Conservation (phyloP, 2,113 vertebrate genomes). For the Leptosomus discolor region DNA sequence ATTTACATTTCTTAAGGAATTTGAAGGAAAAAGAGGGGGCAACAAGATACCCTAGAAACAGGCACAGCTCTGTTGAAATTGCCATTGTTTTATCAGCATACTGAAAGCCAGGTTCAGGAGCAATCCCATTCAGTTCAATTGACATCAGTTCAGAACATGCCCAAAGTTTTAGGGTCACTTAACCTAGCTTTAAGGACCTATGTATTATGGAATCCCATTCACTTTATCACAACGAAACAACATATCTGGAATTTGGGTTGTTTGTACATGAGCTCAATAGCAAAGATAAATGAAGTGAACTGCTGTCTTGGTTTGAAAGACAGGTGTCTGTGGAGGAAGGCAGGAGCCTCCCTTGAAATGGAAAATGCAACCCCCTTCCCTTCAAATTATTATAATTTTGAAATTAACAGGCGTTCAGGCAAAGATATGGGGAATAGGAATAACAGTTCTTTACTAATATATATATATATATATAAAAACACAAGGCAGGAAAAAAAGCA, state of each 20-base stretch:
- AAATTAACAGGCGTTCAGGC: too few relatives aligned
- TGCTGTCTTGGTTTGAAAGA: too few relatives aligned
- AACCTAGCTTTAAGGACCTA: background rate
- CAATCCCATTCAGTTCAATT: background rate
- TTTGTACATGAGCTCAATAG: background rate
- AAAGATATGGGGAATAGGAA: too few relatives aligned
- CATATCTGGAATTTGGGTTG: background rate
- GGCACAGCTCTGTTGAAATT: background rate
- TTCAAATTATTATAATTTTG: too few relatives aligned
- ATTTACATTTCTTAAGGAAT: background rate
- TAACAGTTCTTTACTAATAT: too few relatives aligned
- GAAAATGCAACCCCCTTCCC: too few relatives aligned
- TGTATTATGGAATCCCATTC: background rate
- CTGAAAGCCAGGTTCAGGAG: background rate
- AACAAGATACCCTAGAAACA: background rate
- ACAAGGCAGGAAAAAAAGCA: too few relatives aligned
- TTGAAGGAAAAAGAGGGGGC: background rate
- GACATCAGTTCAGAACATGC: background rate
- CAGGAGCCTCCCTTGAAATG: too few relatives aligned
- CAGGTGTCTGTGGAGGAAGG: too few relatives aligned
- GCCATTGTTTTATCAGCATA: background rate
- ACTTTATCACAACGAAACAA: background rate
- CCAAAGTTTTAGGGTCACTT: background rate
- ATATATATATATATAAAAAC: too few relatives aligned
- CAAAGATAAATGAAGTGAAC: constrained; percentile 2